These are phyloP conservation scores for Microcebus lehilahytsara DNA, from an alignment of 2,113 vertebrate genomes.

Conservation along the genomic window DNA sequence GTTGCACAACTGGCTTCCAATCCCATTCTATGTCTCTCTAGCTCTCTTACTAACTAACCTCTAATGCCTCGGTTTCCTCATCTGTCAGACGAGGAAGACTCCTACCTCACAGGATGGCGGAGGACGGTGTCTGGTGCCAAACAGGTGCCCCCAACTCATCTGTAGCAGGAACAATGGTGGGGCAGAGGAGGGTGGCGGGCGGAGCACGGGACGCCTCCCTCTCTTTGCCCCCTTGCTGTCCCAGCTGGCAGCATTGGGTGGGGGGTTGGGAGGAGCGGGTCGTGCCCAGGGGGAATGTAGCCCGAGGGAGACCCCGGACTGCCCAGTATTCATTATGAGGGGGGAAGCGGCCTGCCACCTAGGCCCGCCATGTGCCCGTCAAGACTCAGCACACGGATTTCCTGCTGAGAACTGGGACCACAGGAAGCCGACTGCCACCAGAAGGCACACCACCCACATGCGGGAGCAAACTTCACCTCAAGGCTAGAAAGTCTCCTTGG, in stretches of 20 bases:
- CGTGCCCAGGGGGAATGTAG: background rate
- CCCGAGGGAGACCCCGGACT: background rate
- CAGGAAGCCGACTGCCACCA: background rate
- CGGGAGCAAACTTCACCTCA: background rate
- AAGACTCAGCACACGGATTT: background rate
- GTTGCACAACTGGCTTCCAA: background rate
- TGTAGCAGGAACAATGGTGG: accelerated
- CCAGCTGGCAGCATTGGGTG: background rate
- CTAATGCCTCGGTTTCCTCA: background rate
- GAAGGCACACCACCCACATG: background rate
- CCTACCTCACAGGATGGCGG: background rate
- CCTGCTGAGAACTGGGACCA: background rate
- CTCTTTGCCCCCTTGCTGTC: background rate
- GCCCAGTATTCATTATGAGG: background rate
- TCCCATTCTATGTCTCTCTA: background rate
- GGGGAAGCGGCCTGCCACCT: background rate
- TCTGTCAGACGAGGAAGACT: background rate
- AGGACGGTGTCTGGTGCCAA: background rate
- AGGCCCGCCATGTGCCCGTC: background rate
- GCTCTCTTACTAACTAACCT: background rate
- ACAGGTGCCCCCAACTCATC: background rate
- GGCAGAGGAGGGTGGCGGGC: background rate
- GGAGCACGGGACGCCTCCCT: accelerated
- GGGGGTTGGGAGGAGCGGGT: too few species aligned
- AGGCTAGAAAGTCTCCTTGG: background rate